These are phyloP conservation scores for Herpailurus yagouaroundi DNA, from an alignment of 2,113 vertebrate species.

Conservation along the genomic window DNA sequence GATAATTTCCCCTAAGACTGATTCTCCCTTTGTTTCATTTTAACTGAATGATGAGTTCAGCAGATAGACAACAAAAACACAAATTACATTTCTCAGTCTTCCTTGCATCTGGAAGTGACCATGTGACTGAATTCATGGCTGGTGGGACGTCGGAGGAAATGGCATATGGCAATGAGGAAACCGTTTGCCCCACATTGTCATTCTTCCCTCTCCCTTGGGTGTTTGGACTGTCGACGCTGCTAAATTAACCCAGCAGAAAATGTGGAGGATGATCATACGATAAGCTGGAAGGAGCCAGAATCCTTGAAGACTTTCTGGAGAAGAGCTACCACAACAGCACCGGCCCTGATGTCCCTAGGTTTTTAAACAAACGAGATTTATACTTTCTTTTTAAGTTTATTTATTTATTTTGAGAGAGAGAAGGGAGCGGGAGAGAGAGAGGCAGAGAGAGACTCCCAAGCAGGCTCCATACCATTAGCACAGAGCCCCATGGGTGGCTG, in stretches of 20 bases:
- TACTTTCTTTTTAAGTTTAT: neutral
- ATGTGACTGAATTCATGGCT: neutral
- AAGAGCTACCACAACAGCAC: rapidly evolving
- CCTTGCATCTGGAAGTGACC: neutral
- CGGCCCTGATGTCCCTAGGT: neutral
- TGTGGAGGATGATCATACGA: no score
- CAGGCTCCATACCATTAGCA: no score
- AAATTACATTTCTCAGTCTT: neutral
- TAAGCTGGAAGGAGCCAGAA: neutral
- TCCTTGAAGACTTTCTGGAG: neutral
- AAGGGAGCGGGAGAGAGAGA: no score
- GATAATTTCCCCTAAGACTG: neutral
- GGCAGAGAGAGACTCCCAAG: no score
- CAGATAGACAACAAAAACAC: neutral
- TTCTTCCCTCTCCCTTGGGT: neutral
- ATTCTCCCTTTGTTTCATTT: neutral
- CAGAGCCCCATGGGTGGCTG: no score
- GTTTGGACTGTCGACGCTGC: neutral
- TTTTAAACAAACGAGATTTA: neutral
- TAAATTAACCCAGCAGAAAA: neutral
- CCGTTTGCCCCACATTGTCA: neutral
- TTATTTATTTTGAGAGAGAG: no score
- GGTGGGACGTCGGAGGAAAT: neutral
- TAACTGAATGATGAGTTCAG: neutral
- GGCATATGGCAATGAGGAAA: neutral